Evolutionary conservation across 1,140 invertebrate species (phyloP), one percentile per base, ranked within the genome.

Genomic region (Contarinia nasturtii): DNA sequence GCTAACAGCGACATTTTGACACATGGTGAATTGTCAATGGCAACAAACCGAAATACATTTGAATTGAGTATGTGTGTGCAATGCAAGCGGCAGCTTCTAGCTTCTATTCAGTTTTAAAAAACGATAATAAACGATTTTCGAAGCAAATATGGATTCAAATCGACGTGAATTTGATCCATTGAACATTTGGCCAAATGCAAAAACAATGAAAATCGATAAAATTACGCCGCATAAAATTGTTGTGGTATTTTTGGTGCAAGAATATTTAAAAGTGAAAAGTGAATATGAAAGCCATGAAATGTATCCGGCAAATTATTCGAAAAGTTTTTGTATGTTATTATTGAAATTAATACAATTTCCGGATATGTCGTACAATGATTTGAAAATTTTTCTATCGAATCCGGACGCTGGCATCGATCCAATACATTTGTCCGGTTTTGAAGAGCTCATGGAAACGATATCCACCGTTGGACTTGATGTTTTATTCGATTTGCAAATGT

Each of bases 271-370:
- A 45, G 58, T 63, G 53, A 44, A 46, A 44, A 33, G 19, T 5
- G 51, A 51, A 15, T 18, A 20, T 40, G 57, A 61, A 14, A 51
- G 53, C 8, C 55, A 56, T 2, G 43, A 57, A 12, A 50, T 52
- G 1, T 59, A 57, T 54, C 53, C 55, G 18, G 51, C 58, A 1
- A 55, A 61, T 19, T 48, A 50, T 5, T 53, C 60, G 2, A 63
- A 72, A 44, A 68, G 74, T 53, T 79, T 79, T 55, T 77, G 74
- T 53, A 70, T 77, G 55, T 59, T 74, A 1, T 63, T 74, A 7
- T 56, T 78, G 34, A 76, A 77, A 54, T 55, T 79, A 11, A 72
- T 77, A 51, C 76, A 79, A 61, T 73, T 74, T 59, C 72, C 77
- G 36, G 80, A 85, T 61, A 67, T 83, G 62, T 67, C 71, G 19